Percentiles rank a stretch among this genome's conserved stretches.
Conservation (phyloP, 1,140 invertebrate genomes). For the Augochlora pura region DNA sequence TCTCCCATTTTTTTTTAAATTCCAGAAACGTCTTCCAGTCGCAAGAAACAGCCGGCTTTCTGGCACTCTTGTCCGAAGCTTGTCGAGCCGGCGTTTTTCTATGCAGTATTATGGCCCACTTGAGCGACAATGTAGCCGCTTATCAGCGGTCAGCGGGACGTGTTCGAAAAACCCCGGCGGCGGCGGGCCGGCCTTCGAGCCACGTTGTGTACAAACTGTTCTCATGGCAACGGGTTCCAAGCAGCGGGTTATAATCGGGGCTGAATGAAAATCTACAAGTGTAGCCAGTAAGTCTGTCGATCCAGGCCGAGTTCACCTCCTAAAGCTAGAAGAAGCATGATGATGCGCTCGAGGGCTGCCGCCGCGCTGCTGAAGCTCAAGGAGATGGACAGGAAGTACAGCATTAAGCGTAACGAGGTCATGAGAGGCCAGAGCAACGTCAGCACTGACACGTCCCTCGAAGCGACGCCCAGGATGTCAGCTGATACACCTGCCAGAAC, state of each 20-base stretch:
- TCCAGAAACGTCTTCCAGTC: no score
- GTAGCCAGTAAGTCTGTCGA: constrained; percentile 12
- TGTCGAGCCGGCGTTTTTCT: no score
- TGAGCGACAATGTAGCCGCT: background rate
- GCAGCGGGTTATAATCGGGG: background rate
- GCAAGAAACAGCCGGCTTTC: no score
- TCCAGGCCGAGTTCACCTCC: no score
- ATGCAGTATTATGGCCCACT: no score
- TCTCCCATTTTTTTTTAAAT: no score
- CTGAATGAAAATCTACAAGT: constrained; percentile 51
- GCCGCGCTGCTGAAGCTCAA: constrained; percentile 66
- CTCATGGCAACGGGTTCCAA: constrained; percentile 33
- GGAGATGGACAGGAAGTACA: constrained; percentile 74
- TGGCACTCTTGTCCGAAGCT: no score
- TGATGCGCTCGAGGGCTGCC: constrained; percentile 68
- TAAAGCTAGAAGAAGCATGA: constrained; percentile 21
- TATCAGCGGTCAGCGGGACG: background rate
- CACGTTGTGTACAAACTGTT: constrained; percentile 27
- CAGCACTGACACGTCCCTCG: constrained; percentile 48
- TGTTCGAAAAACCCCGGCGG: background rate
- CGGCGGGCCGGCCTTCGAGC: background rate
- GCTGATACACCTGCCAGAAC: background rate
- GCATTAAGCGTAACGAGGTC: constrained; percentile 52
- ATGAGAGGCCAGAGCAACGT: constrained; percentile 29
- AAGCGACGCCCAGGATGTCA: background rate